phyloP scores from a whole-genome alignment of 2,888 invertebrate species.

The Dryocosmus kuriphilus region DNA sequence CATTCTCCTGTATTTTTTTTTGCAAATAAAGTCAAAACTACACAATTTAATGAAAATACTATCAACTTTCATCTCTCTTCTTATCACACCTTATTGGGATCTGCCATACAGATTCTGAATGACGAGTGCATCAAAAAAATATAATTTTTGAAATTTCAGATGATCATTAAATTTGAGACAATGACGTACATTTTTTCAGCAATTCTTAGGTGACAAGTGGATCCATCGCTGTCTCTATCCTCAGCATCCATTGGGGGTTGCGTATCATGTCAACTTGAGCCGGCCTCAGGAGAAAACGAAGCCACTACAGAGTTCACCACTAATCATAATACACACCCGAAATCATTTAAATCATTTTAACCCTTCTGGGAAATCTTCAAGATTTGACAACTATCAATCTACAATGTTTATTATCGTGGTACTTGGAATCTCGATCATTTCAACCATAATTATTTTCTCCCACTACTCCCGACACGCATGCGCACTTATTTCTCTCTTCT shows the following conservation, averaged over 20 bases:
- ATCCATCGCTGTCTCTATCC: conserved; percentile 32
- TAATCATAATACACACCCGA: background rate
- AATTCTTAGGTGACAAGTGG: conserved; percentile 34
- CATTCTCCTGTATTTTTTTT: background rate
- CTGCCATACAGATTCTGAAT: background rate
- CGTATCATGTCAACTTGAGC: background rate
- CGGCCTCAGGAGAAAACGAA: background rate
- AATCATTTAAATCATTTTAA: background rate
- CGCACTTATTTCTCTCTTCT: background rate
- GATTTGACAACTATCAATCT: background rate
- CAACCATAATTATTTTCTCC: background rate
- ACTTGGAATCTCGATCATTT: background rate
- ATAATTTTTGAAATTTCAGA: background rate
- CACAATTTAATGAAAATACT: background rate
- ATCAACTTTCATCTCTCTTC: background rate
- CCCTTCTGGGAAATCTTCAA: background rate
- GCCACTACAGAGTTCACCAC: background rate
- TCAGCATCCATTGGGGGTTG: conserved; percentile 26
- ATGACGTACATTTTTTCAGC: conserved; percentile 20
- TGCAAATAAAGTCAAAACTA: background rate
- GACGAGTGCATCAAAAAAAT: background rate
- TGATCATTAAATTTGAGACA: background rate
- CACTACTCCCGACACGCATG: background rate
- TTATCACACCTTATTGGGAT: background rate
- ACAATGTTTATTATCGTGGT: background rate